Evolutionary conservation across 2,797 vertebrate genomes (phyloP).

Genomic region (Apogon hyalosoma): DNA sequence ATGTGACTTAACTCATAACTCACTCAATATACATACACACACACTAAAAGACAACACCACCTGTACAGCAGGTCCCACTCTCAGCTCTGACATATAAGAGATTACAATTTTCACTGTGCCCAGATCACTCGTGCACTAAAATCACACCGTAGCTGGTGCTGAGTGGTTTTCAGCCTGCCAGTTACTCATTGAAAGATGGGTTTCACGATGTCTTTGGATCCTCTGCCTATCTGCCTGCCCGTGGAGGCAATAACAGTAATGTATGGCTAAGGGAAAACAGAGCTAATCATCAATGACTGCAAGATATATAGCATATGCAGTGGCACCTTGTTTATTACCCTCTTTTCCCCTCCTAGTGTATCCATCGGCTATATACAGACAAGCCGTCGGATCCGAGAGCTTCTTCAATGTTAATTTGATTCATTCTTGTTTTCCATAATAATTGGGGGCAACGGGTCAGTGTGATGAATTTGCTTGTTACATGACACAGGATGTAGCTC

Average conservation of each 20-base stretch:
- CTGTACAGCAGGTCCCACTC: conserved; percentile 36
- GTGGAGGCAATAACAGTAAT: conserved; percentile 86
- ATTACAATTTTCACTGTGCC: conserved; percentile 74
- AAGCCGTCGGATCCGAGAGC: conserved; percentile 67
- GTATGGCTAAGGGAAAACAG: conserved; percentile 85
- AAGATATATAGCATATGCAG: conserved; percentile 86
- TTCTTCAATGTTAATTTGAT: conserved; percentile 82
- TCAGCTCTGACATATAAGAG: conserved; percentile 70
- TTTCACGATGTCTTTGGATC: conserved; percentile 81
- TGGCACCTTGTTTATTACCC: conserved; percentile 84
- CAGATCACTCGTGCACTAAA: conserved; percentile 77
- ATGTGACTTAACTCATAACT: conserved; percentile 43
- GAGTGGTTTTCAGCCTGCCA: conserved; percentile 83
- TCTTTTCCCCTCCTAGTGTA: conserved; percentile 63
- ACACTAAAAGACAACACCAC: conserved; percentile 33
- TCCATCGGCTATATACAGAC: conserved; percentile 62
- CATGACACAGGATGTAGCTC: conserved; percentile 75
- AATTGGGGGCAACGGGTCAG: conserved; percentile 82
- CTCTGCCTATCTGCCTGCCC: conserved; percentile 82
- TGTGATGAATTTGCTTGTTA: conserved; percentile 78
- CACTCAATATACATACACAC: conserved; percentile 28
- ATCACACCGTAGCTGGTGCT: conserved; percentile 70
- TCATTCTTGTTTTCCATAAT: conserved; percentile 85
- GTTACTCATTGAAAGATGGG: conserved; percentile 84
- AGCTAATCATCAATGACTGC: conserved; percentile 88